Evolutionary conservation across 2,888 invertebrate genomes (phyloP).

Genomic region (Entomobrya multifasciata): DNA sequence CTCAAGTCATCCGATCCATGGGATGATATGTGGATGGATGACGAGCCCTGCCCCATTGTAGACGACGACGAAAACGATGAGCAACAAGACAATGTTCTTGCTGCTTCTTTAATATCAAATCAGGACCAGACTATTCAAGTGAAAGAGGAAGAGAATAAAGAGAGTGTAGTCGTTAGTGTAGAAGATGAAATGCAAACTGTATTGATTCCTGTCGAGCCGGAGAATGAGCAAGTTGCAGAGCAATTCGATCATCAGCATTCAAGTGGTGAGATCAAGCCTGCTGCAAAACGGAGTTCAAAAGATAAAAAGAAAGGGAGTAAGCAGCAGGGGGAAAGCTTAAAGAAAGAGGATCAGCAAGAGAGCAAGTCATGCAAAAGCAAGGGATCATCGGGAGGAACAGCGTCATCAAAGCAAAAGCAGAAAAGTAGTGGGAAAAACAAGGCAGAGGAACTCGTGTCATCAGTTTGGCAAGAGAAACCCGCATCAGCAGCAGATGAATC

Average conservation of each 20-base stretch:
- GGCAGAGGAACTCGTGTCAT: not conserved
- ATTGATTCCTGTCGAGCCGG: not conserved
- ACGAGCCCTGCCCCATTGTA: slow-evolving; percentile 63
- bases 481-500: slow-evolving; percentile 44
- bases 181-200: not conserved
- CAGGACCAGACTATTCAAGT: not conserved
- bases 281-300: slow-evolving; percentile 23
- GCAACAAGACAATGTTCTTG: not conserved
- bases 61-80: slow-evolving; percentile 64
- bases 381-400: not conserved
- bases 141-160: not conserved
- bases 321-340: not conserved
- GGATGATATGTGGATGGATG: slow-evolving; percentile 72
- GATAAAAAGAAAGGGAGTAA: slow-evolving; percentile 42
- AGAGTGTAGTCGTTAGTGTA: not conserved
- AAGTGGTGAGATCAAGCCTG: slow-evolving; percentile 2
- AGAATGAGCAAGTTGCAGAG: not conserved
- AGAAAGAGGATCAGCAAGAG: too few relatives aligned
- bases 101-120: not conserved
- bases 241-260: not conserved
- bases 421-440: slow-evolving; percentile 24
- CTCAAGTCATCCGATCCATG: slow-evolving; percentile 63
- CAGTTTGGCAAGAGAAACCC: too few relatives aligned
- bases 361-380: slow-evolving; percentile 16
- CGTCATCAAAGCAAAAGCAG: slow-evolving; percentile 47